phyloP scores from a whole-genome alignment of 2,797 vertebrate species.

The Pelodytes ibericus region DNA sequence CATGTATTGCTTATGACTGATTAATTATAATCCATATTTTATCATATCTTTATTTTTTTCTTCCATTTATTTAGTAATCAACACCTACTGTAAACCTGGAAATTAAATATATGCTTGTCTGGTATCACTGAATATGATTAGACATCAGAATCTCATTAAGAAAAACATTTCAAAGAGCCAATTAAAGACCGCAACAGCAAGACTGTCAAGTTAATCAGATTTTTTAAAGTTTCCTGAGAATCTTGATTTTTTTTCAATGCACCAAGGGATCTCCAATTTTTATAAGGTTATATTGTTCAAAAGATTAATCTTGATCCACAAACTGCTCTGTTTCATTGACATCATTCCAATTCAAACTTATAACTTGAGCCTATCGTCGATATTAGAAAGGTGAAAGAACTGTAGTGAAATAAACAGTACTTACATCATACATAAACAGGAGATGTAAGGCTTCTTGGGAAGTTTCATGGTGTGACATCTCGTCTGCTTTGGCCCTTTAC shows the following conservation, averaged over 20 bases:
- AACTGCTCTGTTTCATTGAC: neutral
- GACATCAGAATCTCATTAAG: constrained; percentile 40
- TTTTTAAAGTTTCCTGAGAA: constrained; percentile 16
- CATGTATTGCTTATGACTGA: constrained; percentile 14
- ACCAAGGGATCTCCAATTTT: neutral
- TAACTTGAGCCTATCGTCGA: too few relatives aligned
- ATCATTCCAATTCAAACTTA: neutral
- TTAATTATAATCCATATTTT: constrained; percentile 35
- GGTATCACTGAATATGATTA: constrained; percentile 32
- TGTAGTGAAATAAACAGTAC: too few relatives aligned
- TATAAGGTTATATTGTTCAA: neutral
- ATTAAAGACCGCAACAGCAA: constrained; percentile 34
- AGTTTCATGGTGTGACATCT: too few relatives aligned
- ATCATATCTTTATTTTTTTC: constrained; percentile 18
- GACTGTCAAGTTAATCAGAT: constrained; percentile 33
- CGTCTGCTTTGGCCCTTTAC: too few relatives aligned
- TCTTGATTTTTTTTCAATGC: neutral
- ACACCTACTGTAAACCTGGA: constrained; percentile 12
- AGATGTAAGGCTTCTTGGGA: too few relatives aligned
- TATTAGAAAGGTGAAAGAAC: too few relatives aligned
- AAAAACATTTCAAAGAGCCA: constrained; percentile 32
- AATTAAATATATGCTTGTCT: constrained; percentile 34
- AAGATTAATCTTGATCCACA: neutral
- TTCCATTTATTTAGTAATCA: constrained; percentile 32
- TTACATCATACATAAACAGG: too few relatives aligned